Conservation (phyloP, 2,797 vertebrate genomes). For the Sebastolobus altivelis region DNA sequence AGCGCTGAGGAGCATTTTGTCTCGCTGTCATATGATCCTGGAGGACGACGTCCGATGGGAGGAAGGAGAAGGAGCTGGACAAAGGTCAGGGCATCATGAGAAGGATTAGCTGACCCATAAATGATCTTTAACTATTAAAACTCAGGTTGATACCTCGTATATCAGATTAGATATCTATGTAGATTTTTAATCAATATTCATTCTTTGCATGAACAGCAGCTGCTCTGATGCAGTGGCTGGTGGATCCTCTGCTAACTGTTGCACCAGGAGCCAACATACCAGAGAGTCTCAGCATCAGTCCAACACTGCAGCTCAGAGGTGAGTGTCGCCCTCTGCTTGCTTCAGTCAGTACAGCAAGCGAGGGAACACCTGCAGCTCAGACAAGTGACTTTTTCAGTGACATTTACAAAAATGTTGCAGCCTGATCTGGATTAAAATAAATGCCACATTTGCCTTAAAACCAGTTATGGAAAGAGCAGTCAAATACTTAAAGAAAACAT, state of each 20-base stretch:
- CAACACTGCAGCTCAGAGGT: conserved; percentile 59
- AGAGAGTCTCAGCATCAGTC: conserved; percentile 42
- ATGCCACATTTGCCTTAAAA: not conserved
- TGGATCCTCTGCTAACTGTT: conserved; percentile 43
- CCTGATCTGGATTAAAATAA: not conserved
- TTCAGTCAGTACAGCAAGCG: not conserved
- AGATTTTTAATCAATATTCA: not conserved
- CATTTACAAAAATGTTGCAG: not conserved
- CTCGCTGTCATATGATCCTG: conserved; percentile 80
- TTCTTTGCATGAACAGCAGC: conserved; percentile 25
- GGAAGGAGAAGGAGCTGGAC: conserved; percentile 53
- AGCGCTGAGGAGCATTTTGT: conserved; percentile 75
- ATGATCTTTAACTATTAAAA: not conserved
- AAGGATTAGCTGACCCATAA: not conserved
- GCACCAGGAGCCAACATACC: conserved; percentile 41
- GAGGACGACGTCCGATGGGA: conserved; percentile 78
- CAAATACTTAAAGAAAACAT: not conserved
- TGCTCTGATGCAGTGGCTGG: conserved; percentile 37
- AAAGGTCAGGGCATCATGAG: conserved; percentile 60
- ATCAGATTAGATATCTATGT: not conserved
- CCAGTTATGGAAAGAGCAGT: not conserved
- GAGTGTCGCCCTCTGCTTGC: conserved; percentile 51
- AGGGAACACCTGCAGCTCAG: not conserved
- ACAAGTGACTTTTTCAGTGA: not conserved
- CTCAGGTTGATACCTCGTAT: not conserved